Base-by-base conservation (phyloP, 2,113 vertebrate species). In the Platanista minor region DNA sequence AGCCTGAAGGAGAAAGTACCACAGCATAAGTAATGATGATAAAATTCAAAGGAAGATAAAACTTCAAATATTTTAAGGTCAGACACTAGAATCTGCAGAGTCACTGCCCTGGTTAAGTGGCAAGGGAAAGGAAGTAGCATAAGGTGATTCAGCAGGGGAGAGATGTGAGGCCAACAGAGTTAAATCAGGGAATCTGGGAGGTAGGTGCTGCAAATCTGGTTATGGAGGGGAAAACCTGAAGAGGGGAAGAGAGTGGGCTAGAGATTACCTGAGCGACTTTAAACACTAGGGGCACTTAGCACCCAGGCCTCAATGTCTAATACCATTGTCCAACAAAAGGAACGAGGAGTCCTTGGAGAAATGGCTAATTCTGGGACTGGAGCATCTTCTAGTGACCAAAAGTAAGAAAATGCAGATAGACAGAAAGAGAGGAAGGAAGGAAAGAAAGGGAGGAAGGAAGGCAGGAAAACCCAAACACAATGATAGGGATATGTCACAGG, bases 41-140 rank as follows among this genome's bases (percentile, higher is more conserved):
- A 81, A 84, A 96, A 93, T 85, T 64, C 85, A 95, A 75, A 91
- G 31, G 36, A 64, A 94, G 84, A 91, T 92, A 46, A 94, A 96
- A 61, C 29, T 39, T 78, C 14, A 84, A 64, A 33, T 87, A 49
- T 84, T 87, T 46, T 91, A 80, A 96, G 64, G 57, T 96, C 92
- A 93, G 46, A 71, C 25, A 39, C 5, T 80, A 46, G 74, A 75
- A 49, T 78, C 80, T 84, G 46, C 43, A 80, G 77, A 69, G 75
- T 82, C 20, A 33, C 18, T 49, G 57, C 39, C 62, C 69, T 94
- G 71, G 41, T 90, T 97, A 64, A 67, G 57, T 18, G 61, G 41
- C 13, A 21, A 82, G 39, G 25, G 57, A 36, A 80, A 75, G n/a
- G 57, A 92, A 54, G 66, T 33, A 72, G 11, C 72, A 92, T 72